Evolutionary conservation across 2,797 vertebrate genomes (phyloP), one percentile per base, ranked within the genome.

Genomic region (Podarcis lilfordi): DNA sequence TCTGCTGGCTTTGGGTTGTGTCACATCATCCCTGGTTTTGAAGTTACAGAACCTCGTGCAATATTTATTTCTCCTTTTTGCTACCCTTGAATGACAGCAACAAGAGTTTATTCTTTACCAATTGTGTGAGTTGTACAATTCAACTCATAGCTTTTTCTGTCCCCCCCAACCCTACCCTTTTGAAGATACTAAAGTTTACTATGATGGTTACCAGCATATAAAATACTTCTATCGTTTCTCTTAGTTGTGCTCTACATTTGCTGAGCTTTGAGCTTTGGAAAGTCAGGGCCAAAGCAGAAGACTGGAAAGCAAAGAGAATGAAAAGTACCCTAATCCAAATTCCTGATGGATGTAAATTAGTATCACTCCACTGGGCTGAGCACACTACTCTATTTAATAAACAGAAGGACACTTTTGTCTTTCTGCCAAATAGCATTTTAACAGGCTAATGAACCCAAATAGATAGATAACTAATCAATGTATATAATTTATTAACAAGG

Each of bases 381-480:
- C 66, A 72, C 50, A 80, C 66, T 80, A 59, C 50, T 85, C 66
- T 45, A 43, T 79, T 84, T 85, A 84, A 84, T 84, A 88, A 88
- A 80, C 76, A 80, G 27, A 78, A 17, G 81, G 19, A 64, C 55
- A 66, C 6, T 61, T 88, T 86, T 35, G n/a, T 25, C 82, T 13
- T 80, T 86, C 23, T 83, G 59, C 55, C 82, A 82, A 29, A 43
- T 80, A 84, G 75, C 82, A 84, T 80, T n/a, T 85, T 84, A 84
- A 88, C 76, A 64, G 45, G 76, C 82, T 88, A 84, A 84, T 74
- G 76, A 85, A 84, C 66, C 76, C n/a, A 84, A 88, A 84, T 83
- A 85, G 61, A 88, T 71, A 88, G 87, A 88, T 80, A 72, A 85
- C 76, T 74, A 80, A 88, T 88, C 82, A 88, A 84, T 85, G 76